phyloP scores from a whole-genome alignment of 2,797 vertebrate species.

The Dendrocincla fuliginosa region DNA sequence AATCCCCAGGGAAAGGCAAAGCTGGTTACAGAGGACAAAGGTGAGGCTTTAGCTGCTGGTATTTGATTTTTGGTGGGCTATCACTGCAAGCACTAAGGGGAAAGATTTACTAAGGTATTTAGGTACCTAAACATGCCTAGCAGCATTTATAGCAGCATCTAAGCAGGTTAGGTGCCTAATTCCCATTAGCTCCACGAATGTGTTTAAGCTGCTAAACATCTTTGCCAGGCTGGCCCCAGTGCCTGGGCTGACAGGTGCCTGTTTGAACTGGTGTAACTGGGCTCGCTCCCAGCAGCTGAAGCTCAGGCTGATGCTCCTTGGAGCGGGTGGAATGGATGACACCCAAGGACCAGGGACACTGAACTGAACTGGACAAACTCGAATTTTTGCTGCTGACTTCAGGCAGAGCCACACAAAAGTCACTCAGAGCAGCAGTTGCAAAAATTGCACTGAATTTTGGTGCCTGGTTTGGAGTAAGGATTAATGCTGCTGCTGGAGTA shows the following conservation, averaged over 20 bases:
- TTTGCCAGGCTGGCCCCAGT: background rate
- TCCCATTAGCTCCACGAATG: slow-evolving; percentile 40
- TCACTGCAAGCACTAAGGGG: background rate
- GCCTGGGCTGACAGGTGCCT: background rate
- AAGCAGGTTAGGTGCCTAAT: slow-evolving; percentile 67
- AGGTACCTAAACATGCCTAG: slow-evolving; percentile 50
- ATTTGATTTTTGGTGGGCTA: background rate
- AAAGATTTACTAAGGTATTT: slow-evolving; percentile 55
- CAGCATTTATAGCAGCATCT: slow-evolving; percentile 62
- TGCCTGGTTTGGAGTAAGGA: background rate
- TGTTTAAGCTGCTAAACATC: slow-evolving; percentile 51
- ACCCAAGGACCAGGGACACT: background rate
- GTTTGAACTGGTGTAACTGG: background rate
- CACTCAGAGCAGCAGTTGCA: background rate
- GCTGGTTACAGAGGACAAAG: slow-evolving; percentile 26
- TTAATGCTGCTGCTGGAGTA: background rate
- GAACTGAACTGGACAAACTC: background rate
- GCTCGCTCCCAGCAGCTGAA: background rate
- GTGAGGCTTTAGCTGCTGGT: background rate
- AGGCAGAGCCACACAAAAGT: background rate
- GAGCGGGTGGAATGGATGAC: rapidly evolving
- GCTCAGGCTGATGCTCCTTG: background rate
- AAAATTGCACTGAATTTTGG: background rate
- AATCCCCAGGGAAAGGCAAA: slow-evolving; percentile 25
- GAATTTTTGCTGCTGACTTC: background rate